Conservation (phyloP, 2,888 invertebrate species). For the Trisateles emortualis region DNA sequence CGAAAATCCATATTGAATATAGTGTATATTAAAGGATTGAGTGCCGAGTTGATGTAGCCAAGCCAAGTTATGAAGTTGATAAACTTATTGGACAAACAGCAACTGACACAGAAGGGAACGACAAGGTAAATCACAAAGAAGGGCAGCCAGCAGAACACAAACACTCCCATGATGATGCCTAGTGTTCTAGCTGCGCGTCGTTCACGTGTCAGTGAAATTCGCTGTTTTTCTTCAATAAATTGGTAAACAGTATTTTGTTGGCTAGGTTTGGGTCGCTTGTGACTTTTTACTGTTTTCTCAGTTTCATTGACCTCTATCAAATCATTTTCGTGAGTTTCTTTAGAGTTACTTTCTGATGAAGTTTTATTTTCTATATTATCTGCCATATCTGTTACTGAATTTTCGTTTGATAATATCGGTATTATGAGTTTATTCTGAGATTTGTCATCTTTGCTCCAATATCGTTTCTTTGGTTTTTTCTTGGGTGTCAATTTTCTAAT, state of each 20-base stretch:
- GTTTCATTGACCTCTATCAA: constrained; percentile 68
- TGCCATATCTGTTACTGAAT: constrained; percentile 76
- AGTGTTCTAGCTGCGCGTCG: constrained; percentile 97
- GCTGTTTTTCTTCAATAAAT: constrained; percentile 95
- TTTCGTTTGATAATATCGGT: constrained; percentile 79
- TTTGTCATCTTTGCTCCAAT: constrained; percentile 84
- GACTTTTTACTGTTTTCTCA: constrained; percentile 57
- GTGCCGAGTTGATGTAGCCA: constrained; percentile 95
- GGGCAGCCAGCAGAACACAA: constrained; percentile 99
- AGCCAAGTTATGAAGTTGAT: constrained; percentile 97
- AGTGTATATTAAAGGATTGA: constrained; percentile 98
- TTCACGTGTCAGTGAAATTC: constrained; percentile 97
- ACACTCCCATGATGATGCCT: constrained; percentile 99
- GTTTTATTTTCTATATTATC: constrained; percentile 76
- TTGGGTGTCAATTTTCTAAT: constrained; percentile 72
- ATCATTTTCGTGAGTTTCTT: constrained; percentile 78
- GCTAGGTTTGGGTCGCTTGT: constrained; percentile 63
- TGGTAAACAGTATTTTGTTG: constrained; percentile 91
- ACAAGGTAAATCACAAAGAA: constrained; percentile 98
- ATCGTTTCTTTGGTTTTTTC: constrained; percentile 85
- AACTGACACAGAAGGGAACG: constrained; percentile 94
- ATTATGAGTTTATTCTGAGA: constrained; percentile 80
- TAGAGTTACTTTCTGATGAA: constrained; percentile 82
- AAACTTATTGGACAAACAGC: constrained; percentile 92
- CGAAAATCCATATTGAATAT: constrained; percentile 98